Evolutionary conservation across 2,113 vertebrate genomes (phyloP), one percentile per base, ranked within the genome.

Genomic region (Spea multiplicata): DNA sequence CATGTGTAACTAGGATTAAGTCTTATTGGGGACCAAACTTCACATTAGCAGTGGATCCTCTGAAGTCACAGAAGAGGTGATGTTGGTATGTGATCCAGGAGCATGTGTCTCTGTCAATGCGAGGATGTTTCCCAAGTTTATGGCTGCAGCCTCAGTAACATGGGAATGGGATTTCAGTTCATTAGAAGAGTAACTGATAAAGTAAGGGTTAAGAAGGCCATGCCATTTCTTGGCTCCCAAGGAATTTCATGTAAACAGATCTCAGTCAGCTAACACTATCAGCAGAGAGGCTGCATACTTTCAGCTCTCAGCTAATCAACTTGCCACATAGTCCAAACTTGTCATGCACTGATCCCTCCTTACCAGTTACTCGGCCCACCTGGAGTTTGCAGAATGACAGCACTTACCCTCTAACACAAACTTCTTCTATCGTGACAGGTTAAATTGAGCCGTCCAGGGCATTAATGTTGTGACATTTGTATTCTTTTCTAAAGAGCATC

Each of bases 281-380:
- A 80, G 71, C 62, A 75, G 83, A 83, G 52, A 87, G 87, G 88
- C 88, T 89, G 89, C 82, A 85, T 86, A 86, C 84, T 87, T 88
- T 90, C 88, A 88, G 81, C 84, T 90, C 87, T 88, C 88, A 89
- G 88, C 87, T 90, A 86, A 90, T 89, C 86, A 89, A 88, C 88
- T 88, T 84, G 81, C 84, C 81, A 46, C 81, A 87, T 84, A 89
- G 88, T 86, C 88, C 88, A 89, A 90, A 89, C 88, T 86, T 89
- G 88, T 88, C 88, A 89, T 85, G 83, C 81, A 85, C 74, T 86
- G 71, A 74, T 88, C 87, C 84, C 87, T 86, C 86, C 80, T 80
- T 82, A 30, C 85, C 77, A 86, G 83, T 87, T 82, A 86, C 52
- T 44, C 13, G 78, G 0, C 0, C 55, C 77, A 10, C 3, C 0